Evolutionary conservation across 2,113 vertebrate genomes (phyloP).

Genomic region (Macrotus californicus): DNA sequence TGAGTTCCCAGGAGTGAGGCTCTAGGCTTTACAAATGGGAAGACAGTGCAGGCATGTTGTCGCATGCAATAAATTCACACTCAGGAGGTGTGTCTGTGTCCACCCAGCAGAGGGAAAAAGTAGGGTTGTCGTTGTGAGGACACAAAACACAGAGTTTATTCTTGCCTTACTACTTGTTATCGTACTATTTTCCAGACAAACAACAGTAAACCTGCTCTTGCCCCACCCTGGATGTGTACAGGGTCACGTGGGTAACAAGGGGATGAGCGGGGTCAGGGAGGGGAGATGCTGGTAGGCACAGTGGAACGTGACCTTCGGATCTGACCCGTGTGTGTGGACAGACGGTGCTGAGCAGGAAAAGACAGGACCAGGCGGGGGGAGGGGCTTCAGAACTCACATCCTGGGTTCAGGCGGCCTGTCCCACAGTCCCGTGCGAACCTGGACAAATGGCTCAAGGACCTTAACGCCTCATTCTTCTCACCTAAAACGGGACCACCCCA

Average conservation of each 20-base stretch:
- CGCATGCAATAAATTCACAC: accelerated
- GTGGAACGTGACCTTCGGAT: accelerated
- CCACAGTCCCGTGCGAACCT: accelerated
- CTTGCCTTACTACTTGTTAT: too few species aligned
- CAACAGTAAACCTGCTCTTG: too few species aligned
- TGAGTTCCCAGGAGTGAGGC: neutral
- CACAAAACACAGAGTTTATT: too few species aligned
- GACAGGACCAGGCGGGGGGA: neutral
- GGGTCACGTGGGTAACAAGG: accelerated
- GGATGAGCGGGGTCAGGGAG: neutral
- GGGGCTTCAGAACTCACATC: neutral
- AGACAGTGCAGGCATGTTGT: neutral
- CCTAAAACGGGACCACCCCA: accelerated
- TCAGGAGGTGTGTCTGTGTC: neutral
- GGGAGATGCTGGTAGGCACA: accelerated
- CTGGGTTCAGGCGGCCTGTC: neutral
- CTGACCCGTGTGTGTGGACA: neutral
- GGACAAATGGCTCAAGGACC: accelerated
- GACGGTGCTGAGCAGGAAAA: neutral
- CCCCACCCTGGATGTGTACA: too few species aligned
- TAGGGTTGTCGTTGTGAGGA: too few species aligned
- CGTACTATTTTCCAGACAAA: too few species aligned
- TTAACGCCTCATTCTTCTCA: neutral
- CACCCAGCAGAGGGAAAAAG: too few species aligned
- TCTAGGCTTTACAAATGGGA: too few species aligned